Evolutionary conservation across 2,113 vertebrate genomes (phyloP), one percentile per base, ranked within the genome.

Genomic region (Trichomycterus rosablanca): DNA sequence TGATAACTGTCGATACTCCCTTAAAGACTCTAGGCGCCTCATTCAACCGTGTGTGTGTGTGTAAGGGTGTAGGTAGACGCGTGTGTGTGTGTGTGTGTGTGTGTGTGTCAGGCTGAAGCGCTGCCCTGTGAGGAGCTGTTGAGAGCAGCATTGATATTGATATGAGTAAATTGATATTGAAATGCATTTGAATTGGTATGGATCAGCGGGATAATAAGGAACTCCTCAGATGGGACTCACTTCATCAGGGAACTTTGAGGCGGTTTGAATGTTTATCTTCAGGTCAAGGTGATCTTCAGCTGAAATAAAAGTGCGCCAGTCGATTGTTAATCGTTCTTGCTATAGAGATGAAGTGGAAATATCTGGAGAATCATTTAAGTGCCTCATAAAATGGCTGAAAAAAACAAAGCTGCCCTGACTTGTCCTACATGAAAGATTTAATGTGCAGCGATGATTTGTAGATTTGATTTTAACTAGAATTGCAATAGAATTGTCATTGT

Each of bases 91-190:
- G 68, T 49, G 55, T 23, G 24, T 45, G 42, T 48, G 65, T 37
- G 44, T 46, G 57, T 49, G 76, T 80, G 70, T 83, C 82, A 83
- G 79, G 84, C 82, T 78, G 83, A 79, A 80, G 80, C 77, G 81
- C 78, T 78, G 81, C 82, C 44, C 72, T 81, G 85, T 89, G 82
- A 77, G 24, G 73, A 84, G 90, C 89, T 86, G 63, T 82, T 72
- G 87, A 86, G 90, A 90, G 83, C 70, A 70, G 86, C 88, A 89
- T 91, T 81, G 90, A 91, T 94, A 97, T 95, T 92, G 92, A 92
- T 94, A 96, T 91, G 81, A 89, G 91, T 89, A 93, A 96, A 96
- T 92, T 91, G 90, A 91, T 94, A 97, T 97, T 91, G 91, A 97
- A 93, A 94, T 90, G 84, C 87, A 86, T 93, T 90, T 91, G 80